These are phyloP conservation scores for Cheilinus undulatus DNA, from an alignment of 2,113 vertebrate species.

Conservation along the genomic window DNA sequence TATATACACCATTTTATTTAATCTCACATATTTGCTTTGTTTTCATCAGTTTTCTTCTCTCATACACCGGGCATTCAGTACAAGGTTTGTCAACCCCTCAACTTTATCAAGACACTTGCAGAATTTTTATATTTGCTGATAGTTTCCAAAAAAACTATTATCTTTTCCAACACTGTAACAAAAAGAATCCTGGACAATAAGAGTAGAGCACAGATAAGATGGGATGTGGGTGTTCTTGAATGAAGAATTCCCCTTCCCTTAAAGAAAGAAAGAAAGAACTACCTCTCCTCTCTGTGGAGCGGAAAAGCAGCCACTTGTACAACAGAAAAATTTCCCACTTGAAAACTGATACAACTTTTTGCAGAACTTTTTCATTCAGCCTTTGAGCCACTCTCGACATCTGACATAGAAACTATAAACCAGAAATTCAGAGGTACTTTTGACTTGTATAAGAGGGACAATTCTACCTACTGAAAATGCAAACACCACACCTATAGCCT, in stretches of 20 bases:
- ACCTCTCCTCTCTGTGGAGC: not conserved
- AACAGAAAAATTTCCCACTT: not conserved
- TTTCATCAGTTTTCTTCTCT: no score
- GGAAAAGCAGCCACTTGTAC: not conserved
- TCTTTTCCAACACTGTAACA: not conserved
- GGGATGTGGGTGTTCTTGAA: not conserved
- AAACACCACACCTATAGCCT: not conserved
- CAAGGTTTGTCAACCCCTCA: not conserved
- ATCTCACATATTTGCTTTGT: no score
- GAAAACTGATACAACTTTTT: not conserved
- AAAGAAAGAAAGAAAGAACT: not conserved
- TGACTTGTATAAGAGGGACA: not conserved
- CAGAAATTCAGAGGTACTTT: not conserved
- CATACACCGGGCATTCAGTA: not conserved
- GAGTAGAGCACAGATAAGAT: not conserved
- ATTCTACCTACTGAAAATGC: no score
- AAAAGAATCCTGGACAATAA: not conserved
- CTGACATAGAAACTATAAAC: not conserved
- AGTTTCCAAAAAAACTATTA: not conserved
- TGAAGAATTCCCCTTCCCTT: not conserved
- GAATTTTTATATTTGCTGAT: not conserved
- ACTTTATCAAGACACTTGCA: not conserved
- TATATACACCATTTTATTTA: no score
- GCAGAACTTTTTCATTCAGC: not conserved
- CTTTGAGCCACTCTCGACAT: not conserved